phyloP scores from a whole-genome alignment of 2,113 vertebrate genomes.

The Amphiprion ocellaris region DNA sequence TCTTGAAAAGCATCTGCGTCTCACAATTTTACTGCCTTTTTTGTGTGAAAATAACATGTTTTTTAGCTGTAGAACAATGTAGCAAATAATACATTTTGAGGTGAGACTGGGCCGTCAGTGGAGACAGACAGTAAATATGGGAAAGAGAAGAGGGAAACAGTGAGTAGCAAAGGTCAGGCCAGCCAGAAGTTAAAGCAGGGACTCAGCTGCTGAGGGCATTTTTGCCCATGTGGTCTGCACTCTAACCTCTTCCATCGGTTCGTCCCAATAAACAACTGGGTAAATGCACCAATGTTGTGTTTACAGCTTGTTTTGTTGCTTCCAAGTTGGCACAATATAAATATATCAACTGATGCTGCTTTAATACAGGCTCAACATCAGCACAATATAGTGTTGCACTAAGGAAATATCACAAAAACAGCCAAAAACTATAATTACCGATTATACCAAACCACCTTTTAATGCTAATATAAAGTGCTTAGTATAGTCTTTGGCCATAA shows the following conservation, averaged over 20 bases:
- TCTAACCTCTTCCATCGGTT: background rate
- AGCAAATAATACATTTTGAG: background rate
- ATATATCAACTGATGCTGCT: background rate
- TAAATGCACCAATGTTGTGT: background rate
- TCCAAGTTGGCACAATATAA: constrained; percentile 14
- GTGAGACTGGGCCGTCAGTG: background rate
- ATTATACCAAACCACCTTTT: background rate
- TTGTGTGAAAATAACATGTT: too few relatives aligned
- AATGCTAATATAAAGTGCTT: background rate
- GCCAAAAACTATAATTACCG: background rate
- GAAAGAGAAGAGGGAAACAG: background rate
- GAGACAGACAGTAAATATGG: background rate
- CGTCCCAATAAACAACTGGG: background rate
- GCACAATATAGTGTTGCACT: background rate
- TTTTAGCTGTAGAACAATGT: too few relatives aligned
- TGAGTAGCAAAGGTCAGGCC: background rate
- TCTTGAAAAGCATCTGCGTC: too few relatives aligned
- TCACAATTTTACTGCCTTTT: too few relatives aligned
- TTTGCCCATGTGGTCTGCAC: background rate
- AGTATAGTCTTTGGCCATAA: background rate
- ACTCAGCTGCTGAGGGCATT: background rate
- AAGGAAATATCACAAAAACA: background rate
- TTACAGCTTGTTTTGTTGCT: constrained; percentile 31
- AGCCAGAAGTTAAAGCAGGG: background rate
- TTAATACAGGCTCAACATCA: background rate